Conservation (phyloP, 2,113 vertebrate genomes). For the Melanocharis versteri region DNA sequence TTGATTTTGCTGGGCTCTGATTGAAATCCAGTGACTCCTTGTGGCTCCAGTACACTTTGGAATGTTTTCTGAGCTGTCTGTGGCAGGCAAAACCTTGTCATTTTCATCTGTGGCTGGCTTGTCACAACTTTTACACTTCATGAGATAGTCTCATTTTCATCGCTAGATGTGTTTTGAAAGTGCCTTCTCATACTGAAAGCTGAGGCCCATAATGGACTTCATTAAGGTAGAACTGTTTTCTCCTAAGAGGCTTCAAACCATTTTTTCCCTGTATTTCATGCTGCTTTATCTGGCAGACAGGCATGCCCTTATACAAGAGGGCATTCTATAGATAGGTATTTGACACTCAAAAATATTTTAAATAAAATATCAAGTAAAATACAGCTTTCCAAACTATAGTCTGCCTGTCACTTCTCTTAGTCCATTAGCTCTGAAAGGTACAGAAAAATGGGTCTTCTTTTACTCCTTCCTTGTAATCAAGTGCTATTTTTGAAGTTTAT, state of each 20-base stretch:
- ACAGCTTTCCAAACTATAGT: neutral
- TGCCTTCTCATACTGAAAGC: constrained; percentile 18
- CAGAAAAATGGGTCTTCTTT: neutral
- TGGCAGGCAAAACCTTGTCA: constrained; percentile 29
- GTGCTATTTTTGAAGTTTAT: neutral
- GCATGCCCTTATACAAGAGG: neutral
- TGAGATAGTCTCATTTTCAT: constrained; percentile 18
- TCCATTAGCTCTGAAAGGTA: neutral
- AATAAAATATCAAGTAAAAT: constrained; percentile 30
- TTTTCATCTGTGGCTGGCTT: constrained; percentile 2
- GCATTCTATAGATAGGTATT: constrained; percentile 13
- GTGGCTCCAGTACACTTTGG: neutral
- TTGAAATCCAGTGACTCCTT: neutral
- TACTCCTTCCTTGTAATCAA: neutral
- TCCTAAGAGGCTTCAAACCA: constrained; percentile 30
- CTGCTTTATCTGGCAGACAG: constrained; percentile 3
- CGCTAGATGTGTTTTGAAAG: neutral
- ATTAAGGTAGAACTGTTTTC: constrained; percentile 33
- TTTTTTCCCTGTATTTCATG: constrained; percentile 11
- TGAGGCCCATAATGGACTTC: constrained; percentile 49
- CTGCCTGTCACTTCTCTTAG: neutral
- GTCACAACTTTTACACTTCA: constrained; percentile 48
- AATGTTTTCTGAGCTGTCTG: constrained; percentile 28
- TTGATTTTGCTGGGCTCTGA: neutral
- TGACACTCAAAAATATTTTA: neutral